These are phyloP conservation scores for Spatula versicolor DNA, from an alignment of 2,797 vertebrate species.

Conservation along the genomic window DNA sequence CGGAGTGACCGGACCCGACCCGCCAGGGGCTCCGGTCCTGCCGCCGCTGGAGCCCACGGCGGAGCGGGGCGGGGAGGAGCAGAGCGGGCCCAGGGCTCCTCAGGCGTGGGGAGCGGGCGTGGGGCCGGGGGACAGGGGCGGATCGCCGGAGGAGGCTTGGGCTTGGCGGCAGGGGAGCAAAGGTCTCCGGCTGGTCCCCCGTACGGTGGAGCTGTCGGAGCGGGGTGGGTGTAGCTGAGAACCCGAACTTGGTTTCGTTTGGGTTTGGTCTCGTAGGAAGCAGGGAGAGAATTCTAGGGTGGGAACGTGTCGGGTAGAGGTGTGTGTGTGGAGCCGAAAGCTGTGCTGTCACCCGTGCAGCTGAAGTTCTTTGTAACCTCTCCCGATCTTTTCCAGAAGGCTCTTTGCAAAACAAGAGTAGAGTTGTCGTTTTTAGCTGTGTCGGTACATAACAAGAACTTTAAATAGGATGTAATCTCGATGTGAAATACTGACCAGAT, in stretches of 20 bases:
- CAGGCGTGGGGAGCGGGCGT: too few species aligned
- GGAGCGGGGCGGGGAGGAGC: too few species aligned
- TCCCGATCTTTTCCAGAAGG: neutral
- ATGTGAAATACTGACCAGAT: neutral
- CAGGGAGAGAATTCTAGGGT: rapidly evolving
- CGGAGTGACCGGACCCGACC: neutral
- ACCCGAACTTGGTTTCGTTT: rapidly evolving
- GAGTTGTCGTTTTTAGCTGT: rapidly evolving
- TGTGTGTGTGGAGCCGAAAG: rapidly evolving
- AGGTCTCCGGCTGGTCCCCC: neutral
- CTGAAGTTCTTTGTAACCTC: rapidly evolving
- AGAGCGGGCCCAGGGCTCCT: too few species aligned
- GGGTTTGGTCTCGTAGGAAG: rapidly evolving
- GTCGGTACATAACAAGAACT: too few species aligned
- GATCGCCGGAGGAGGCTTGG: neutral
- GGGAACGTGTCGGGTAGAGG: rapidly evolving
- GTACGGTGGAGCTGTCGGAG: too few species aligned
- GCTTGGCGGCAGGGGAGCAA: neutral
- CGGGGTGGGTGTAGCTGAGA: rapidly evolving
- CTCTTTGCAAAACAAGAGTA: neutral
- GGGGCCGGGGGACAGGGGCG: neutral
- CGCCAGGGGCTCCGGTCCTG: too few species aligned
- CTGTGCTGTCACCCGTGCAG: rapidly evolving
- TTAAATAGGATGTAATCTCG: too few species aligned
- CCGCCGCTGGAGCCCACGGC: too few species aligned